phyloP scores from a whole-genome alignment of 2,113 vertebrate genomes.

The Silurus asotus region DNA sequence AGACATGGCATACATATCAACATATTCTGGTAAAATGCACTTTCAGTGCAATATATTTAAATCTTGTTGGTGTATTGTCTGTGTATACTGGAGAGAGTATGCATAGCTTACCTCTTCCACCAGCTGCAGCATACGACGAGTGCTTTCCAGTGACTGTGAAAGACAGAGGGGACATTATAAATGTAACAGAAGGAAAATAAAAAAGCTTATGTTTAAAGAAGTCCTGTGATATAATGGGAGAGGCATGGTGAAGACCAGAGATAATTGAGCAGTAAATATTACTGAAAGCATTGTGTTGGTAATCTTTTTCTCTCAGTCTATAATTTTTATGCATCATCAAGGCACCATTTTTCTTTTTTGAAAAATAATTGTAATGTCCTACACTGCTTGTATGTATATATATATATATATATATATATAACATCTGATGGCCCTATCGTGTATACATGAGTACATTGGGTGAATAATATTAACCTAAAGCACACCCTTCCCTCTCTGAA shows the following conservation, averaged over 20 bases:
- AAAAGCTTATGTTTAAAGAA: not conserved
- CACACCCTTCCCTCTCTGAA: not conserved
- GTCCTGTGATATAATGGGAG: not conserved
- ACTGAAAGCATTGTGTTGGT: not conserved
- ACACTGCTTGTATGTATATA: too few relatives aligned
- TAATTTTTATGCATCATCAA: not conserved
- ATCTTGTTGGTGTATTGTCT: not conserved
- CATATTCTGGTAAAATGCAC: too few relatives aligned
- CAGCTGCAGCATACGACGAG: constrained; percentile 97
- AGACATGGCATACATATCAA: too few relatives aligned
- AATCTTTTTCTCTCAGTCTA: not conserved
- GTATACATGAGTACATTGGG: too few relatives aligned
- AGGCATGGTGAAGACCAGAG: not conserved
- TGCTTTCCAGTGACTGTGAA: constrained; percentile 94
- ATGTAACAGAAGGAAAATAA: not conserved
- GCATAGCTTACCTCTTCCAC: constrained; percentile 93
- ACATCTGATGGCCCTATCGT: too few relatives aligned
- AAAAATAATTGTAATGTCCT: too few relatives aligned
- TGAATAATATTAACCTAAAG: not conserved
- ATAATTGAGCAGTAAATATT: constrained; percentile 25
- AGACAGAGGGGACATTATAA: constrained; percentile 35
- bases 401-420: too few relatives aligned
- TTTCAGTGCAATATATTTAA: not conserved
- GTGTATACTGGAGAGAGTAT: not conserved
- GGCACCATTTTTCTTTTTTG: too few relatives aligned